These are phyloP conservation scores for Gryon sp. DNA, from an alignment of 1,140 invertebrate genomes.

Conservation along the genomic window DNA sequence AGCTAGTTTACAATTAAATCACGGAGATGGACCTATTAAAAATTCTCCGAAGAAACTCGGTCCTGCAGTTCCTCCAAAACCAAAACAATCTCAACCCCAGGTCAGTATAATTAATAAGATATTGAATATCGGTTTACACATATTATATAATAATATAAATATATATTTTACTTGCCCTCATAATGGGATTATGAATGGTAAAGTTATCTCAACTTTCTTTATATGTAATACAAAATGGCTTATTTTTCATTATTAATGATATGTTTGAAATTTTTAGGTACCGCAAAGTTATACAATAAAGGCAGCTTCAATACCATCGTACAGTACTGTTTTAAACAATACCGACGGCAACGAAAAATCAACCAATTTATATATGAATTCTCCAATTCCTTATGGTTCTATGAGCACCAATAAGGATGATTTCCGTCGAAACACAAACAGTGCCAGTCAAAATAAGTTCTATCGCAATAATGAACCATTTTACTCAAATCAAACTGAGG, in stretches of 20 bases:
- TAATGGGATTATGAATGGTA: not conserved
- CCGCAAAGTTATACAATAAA: slow-evolving; percentile 80
- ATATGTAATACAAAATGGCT: slow-evolving; percentile 4
- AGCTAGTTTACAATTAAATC: slow-evolving; percentile 76
- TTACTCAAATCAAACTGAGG: slow-evolving; percentile 69
- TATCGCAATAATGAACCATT: slow-evolving; percentile 74
- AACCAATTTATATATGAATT: slow-evolving; percentile 77
- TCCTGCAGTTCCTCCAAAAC: slow-evolving; percentile 89
- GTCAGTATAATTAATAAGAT: slow-evolving; percentile 75
- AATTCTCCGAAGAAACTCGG: slow-evolving; percentile 83
- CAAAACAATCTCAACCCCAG: slow-evolving; percentile 86
- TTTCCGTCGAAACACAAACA: slow-evolving; percentile 64
- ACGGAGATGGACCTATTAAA: slow-evolving; percentile 64
- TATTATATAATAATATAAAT: not conserved
- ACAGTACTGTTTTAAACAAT: slow-evolving; percentile 79
- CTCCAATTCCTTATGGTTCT: slow-evolving; percentile 72
- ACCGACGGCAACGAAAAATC: slow-evolving; percentile 70
- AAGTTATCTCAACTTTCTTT: not conserved
- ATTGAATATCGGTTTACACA: too few species aligned
- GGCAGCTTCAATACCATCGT: slow-evolving; percentile 78
- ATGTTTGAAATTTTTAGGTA: slow-evolving; percentile 72
- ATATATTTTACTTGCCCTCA: not conserved
- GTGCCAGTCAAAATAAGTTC: slow-evolving; percentile 64
- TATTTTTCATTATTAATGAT: slow-evolving; percentile 6
- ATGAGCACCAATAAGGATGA: slow-evolving; percentile 69